Evolutionary conservation across 2,113 vertebrate genomes (phyloP), one percentile per base, ranked within the genome.

Genomic region (Crypturellus undulatus): DNA sequence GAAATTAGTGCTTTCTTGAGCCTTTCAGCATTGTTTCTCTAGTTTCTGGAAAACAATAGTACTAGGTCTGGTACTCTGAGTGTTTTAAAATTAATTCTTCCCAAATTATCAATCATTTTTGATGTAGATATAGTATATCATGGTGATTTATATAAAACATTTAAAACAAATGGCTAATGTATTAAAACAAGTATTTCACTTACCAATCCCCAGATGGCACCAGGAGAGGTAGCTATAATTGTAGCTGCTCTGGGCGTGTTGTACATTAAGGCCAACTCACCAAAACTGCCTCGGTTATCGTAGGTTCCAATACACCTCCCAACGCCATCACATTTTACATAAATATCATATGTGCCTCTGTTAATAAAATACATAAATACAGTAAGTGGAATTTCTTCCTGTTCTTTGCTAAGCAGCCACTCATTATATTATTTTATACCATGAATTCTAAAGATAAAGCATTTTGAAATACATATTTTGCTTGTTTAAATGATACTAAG

Each of bases 201-300:
- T 97, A 99, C 99, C 98, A 99, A 98, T 96, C 99, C 99, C 99
- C 99, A 99, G 96, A 99, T 98, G 93, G 99, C 98, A 96, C 99
- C 99, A 96, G 98, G 97, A 95, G 99, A 99, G 96, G 99, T 99
- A 97, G 99, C 99, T 84, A 98, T 98, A 96, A 99, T 99, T 71
- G 99, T 99, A 97, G 99, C 99, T 73, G 99, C 99, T 97, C 99
- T 98, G 75, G 99, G 99, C 72, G 99, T 99, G 90, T 99, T 99
- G 97, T 99, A 99, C 99, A 99, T 99, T 98, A 99, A 98, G 83
- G 99, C 99, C 97, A 99, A 97, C 96, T 99, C 99, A 82, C 99
- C 99, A 93, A 99, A 99, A 97, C 99, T 99, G 87, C 99, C 99
- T 86, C 98, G 98, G 95, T 99, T 99, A 95, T 99, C 99, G 38